These are phyloP conservation scores for Octopus sinensis DNA, from an alignment of 1,140 invertebrate genomes.

Conservation along the genomic window DNA sequence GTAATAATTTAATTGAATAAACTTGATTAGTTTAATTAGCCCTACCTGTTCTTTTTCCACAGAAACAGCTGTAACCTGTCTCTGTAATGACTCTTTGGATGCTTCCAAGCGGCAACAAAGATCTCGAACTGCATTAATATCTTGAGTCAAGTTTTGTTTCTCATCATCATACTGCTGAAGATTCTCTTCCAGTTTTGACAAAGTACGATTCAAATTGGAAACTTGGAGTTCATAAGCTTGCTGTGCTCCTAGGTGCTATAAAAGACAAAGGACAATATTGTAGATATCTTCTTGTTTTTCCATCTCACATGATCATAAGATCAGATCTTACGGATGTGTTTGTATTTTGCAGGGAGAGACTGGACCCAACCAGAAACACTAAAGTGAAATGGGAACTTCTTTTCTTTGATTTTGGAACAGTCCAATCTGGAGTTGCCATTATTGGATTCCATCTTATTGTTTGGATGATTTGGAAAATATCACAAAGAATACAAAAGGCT, in stretches of 20 bases:
- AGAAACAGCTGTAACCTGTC: conserved; percentile 48
- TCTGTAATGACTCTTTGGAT: conserved; percentile 51
- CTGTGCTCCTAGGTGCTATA: conserved; percentile 49
- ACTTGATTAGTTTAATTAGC: not conserved
- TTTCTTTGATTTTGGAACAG: too few species aligned
- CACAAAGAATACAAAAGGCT: too few species aligned
- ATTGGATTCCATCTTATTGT: too few species aligned
- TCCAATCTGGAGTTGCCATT: too few species aligned
- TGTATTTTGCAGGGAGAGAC: too few species aligned
- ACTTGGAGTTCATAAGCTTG: conserved; percentile 55
- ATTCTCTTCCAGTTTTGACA: conserved; percentile 51
- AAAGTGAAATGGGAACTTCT: too few species aligned
- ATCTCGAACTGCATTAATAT: conserved; percentile 53
- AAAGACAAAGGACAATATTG: conserved; percentile 10
- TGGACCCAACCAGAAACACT: too few species aligned
- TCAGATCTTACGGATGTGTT: too few species aligned
- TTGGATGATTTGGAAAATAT: too few species aligned
- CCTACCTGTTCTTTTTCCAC: conserved; percentile 55
- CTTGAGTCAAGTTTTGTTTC: conserved; percentile 48
- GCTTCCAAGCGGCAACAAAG: conserved; percentile 52
- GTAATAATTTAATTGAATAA: too few species aligned
- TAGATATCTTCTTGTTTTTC: too few species aligned
- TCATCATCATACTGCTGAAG: conserved; percentile 50
- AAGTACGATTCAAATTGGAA: conserved; percentile 49
- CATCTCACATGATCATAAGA: too few species aligned